Percentiles rank a stretch among this genome's conserved stretches.
phyloP scores from a whole-genome alignment of 2,888 invertebrate genomes.

The Drosophila phalerata region DNA sequence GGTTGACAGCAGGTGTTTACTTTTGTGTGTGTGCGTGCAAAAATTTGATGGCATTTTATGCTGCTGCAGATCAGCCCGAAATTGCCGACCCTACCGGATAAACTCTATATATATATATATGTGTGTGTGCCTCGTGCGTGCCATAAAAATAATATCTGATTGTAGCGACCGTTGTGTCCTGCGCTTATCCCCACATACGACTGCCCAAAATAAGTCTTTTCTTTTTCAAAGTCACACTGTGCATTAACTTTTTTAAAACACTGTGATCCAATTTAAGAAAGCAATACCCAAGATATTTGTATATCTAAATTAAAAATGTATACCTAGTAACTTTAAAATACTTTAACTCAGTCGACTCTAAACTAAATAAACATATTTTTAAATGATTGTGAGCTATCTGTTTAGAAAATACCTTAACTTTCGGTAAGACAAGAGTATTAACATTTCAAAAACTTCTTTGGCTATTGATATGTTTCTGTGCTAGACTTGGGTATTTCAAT shows the following conservation, averaged over 20 bases:
- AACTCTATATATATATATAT: not conserved
- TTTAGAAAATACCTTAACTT: too few relatives aligned
- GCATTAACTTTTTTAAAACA: not conserved
- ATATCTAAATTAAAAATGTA: too few relatives aligned
- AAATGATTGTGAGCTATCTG: too few relatives aligned
- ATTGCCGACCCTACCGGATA: conserved; percentile 52
- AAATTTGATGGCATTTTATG: conserved; percentile 76
- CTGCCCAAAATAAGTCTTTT: conserved; percentile 1
- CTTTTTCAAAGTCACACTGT: not conserved
- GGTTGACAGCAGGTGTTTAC: conserved; percentile 75
- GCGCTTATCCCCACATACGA: not conserved
- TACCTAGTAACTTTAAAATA: too few relatives aligned
- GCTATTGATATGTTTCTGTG: too few relatives aligned
- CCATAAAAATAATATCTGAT: conserved; percentile 52
- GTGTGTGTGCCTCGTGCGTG: conserved; percentile 35
- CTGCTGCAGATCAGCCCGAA: conserved; percentile 68
- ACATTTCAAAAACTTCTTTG: too few relatives aligned
- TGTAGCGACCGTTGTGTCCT: conserved; percentile 5
- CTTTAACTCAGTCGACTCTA: too few relatives aligned
- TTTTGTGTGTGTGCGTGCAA: conserved; percentile 52
- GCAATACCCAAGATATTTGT: not conserved
- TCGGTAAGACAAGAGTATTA: too few relatives aligned
- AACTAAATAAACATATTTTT: too few relatives aligned
- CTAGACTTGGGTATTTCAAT: too few relatives aligned
- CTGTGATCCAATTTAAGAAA: not conserved